Base-by-base conservation (phyloP, 1,140 invertebrate genomes). In the Pteromalus puparum region DNA sequence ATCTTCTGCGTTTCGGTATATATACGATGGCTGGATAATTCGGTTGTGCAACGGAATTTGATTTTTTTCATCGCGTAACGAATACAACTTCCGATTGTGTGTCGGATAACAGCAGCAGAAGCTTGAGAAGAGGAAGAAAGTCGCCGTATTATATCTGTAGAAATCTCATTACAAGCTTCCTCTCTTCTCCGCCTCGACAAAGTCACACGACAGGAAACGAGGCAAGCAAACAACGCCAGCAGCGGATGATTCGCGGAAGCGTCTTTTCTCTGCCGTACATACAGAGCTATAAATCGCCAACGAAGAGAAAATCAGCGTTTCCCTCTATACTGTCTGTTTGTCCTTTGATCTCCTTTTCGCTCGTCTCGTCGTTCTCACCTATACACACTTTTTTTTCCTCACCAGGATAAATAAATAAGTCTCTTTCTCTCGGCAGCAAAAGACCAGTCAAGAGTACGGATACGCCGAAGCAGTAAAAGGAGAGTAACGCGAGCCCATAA, bases 401-500 rank as follows among this genome's bases (percentile, higher is more conserved):
- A 46, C 42, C 42, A 7, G 18, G 53, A 61, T 61, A 61, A 61
- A 61, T 61, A 61, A 70, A 70, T 30, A 28, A 26, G 67, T 70
- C 24, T 70, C 24, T 28, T 24, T 28, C 21, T 70, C 67, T 28
- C 67, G 90, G 24, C 70, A 21, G 24, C 70, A 21, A 65, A 6
- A 65, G 15, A 53, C 24, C 42, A 89, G 89, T 91, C 90, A 90
- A 90, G 87, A 90, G 90, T 87, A 77, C 86, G 5, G 38, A 10
- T 48, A 48, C 46, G 46, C 6, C 10, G 42, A 84, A 79, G 87
- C 86, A 86, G 89, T 89, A 89, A 90, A 42, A 91, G 88, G 85
- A 89, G 89, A 89, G 89, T 90, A 90, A 90, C 87, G 88, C 86
- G 86, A 89, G 86, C 81, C 89, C 90, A 89, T 92, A 91, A 92